Conservation (phyloP, 1,140 invertebrate species). For the Sarcophaga peregrina region DNA sequence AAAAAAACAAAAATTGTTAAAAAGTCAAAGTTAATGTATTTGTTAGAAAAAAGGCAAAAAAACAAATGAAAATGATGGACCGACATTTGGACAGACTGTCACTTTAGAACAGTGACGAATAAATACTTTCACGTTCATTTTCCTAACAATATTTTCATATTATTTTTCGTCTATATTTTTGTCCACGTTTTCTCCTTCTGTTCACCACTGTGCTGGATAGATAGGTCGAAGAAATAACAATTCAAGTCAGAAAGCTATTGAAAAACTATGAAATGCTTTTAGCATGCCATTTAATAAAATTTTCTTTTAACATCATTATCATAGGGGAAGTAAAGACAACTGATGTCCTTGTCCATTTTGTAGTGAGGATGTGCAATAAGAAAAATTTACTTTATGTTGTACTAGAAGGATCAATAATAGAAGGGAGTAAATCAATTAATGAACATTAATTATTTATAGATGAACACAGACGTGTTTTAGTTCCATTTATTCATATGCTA, state of each 20-base stretch:
- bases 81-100: not conserved
- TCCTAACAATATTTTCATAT: too few species aligned
- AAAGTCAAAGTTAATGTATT: slow-evolving; percentile 23
- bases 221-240: not conserved
- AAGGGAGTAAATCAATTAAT: too few species aligned
- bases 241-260: not conserved
- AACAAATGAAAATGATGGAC: not conserved
- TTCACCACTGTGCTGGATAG: not conserved
- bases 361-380: too few species aligned
- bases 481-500: too few species aligned
- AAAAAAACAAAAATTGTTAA: too few species aligned
- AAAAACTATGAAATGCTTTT: slow-evolving; percentile 17
- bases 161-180: too few species aligned
- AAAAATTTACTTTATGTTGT: too few species aligned
- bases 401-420: too few species aligned
- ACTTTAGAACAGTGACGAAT: not conserved
- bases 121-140: not conserved
- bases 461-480: too few species aligned
- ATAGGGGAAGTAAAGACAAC: not conserved
- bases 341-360: too few species aligned
- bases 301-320: slow-evolving; percentile 9
- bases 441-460: too few species aligned
- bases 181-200: too few species aligned
- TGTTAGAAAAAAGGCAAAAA: not conserved
- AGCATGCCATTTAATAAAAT: slow-evolving; percentile 4